These are phyloP conservation scores for Lottia scabra DNA, from an alignment of 2,888 invertebrate genomes.

Conservation along the genomic window DNA sequence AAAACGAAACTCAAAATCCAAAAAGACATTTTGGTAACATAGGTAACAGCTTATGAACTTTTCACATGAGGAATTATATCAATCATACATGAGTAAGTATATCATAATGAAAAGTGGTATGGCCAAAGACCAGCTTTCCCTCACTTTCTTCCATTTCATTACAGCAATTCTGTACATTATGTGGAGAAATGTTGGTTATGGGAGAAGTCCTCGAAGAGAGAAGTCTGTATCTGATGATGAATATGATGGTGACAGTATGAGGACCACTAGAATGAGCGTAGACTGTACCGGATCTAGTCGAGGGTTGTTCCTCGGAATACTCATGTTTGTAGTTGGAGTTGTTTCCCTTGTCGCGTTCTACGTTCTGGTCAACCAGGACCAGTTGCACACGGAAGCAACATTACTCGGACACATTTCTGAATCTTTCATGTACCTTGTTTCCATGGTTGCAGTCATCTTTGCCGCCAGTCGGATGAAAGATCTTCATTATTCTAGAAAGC, in stretches of 20 bases:
- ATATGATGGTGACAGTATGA: conserved; percentile 18
- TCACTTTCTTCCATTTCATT: no score
- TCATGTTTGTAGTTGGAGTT: conserved; percentile 74
- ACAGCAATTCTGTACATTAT: conserved; percentile 89
- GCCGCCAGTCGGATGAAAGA: conserved; percentile 84
- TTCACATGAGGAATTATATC: no score
- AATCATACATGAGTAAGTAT: no score
- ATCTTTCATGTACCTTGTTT: conserved; percentile 85
- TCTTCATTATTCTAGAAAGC: conserved; percentile 25
- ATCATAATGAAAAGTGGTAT: no score
- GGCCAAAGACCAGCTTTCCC: no score
- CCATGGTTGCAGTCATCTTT: conserved; percentile 85
- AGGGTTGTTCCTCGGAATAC: conserved; percentile 80
- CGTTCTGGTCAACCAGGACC: conserved; percentile 82
- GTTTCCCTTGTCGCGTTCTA: conserved; percentile 89
- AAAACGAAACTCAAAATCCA: no score
- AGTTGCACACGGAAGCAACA: conserved; percentile 83
- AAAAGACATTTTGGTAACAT: no score
- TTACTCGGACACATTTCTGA: conserved; percentile 93
- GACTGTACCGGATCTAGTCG: conserved; percentile 95
- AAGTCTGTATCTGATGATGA: conserved; percentile 18
- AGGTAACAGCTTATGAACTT: no score
- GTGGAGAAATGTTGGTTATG: conserved; percentile 83
- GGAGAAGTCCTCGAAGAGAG: conserved; percentile 3
- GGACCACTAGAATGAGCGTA: conserved; percentile 66